Conservation (phyloP, 2,113 vertebrate genomes). For the Elgaria multicarinata region DNA sequence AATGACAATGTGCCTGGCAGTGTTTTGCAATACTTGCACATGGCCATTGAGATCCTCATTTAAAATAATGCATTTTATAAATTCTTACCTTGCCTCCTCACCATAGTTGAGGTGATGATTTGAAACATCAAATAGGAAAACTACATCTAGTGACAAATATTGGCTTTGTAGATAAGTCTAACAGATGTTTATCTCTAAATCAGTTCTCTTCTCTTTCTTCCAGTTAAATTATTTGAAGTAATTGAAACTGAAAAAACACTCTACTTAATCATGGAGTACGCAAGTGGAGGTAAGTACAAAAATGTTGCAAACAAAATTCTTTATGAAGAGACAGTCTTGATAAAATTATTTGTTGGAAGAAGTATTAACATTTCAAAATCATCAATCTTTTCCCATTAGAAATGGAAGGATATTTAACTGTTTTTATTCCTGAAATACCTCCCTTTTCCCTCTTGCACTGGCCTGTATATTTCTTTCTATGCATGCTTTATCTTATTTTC, state of each 20-base stretch:
- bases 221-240: slow-evolving; percentile 97
- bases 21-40: not conserved
- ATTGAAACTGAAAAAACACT: slow-evolving; percentile 97
- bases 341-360: not conserved
- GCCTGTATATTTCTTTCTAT: too few species aligned
- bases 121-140: not conserved
- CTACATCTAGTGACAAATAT: not conserved
- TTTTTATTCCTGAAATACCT: not conserved
- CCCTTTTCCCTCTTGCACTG: not conserved
- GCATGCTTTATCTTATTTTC: too few species aligned
- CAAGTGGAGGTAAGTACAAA: slow-evolving; percentile 90
- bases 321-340: not conserved
- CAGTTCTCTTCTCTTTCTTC: slow-evolving; percentile 44
- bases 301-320: not conserved
- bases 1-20: not conserved
- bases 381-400: not conserved
- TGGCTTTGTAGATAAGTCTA: not conserved
- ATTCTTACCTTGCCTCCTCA: not conserved
- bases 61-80: not conserved
- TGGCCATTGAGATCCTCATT: not conserved
- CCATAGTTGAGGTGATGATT: not conserved
- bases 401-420: not conserved
- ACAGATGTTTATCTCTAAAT: slow-evolving; percentile 26
- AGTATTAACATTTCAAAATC: not conserved
- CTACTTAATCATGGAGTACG: slow-evolving; percentile 98